Evolutionary conservation across 2,797 vertebrate species (phyloP).

Genomic region (Acomys russatus): DNA sequence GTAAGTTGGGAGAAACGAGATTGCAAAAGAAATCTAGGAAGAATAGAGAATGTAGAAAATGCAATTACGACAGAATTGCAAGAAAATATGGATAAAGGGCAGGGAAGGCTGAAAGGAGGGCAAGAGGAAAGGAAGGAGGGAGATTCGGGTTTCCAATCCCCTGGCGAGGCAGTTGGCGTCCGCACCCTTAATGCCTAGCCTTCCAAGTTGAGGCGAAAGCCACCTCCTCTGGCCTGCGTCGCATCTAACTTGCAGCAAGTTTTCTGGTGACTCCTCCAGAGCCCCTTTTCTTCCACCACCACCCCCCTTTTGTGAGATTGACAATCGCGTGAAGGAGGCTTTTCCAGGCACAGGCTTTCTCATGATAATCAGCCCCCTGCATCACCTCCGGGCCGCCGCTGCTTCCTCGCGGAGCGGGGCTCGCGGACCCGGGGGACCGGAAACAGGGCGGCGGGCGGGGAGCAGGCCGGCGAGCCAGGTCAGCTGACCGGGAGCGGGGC

Average conservation of each 20-base stretch:
- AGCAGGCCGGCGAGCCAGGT: constrained; percentile 60
- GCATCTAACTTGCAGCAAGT: constrained; percentile 80
- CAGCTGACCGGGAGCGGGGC: constrained; percentile 79
- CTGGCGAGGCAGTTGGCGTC: constrained; percentile 70
- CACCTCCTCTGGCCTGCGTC: constrained; percentile 62
- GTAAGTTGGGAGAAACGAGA: constrained; percentile 69
- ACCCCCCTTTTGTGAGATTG: constrained; percentile 51
- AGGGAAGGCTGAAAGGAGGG: constrained; percentile 65
- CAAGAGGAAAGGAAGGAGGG: constrained; percentile 48
- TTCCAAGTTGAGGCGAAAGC: constrained; percentile 78
- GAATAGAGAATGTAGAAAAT: constrained; percentile 70
- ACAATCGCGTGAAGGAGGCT: constrained; percentile 75
- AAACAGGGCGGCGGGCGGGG: constrained; percentile 84
- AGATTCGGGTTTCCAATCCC: constrained; percentile 50
- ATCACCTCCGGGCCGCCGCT: constrained; percentile 73
- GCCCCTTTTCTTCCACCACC: constrained; percentile 19
- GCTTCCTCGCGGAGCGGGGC: constrained; percentile 51
- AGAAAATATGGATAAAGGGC: constrained; percentile 78
- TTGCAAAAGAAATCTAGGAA: constrained; percentile 74
- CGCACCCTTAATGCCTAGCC: constrained; percentile 64
- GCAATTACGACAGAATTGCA: constrained; percentile 75
- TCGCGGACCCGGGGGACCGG: constrained; percentile 80
- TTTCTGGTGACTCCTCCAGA: constrained; percentile 71
- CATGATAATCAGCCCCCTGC: constrained; percentile 74
- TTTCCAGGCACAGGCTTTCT: constrained; percentile 77